These are phyloP conservation scores for Polypedilum pembai DNA, from an alignment of 1,140 invertebrate species.

Conservation along the genomic window DNA sequence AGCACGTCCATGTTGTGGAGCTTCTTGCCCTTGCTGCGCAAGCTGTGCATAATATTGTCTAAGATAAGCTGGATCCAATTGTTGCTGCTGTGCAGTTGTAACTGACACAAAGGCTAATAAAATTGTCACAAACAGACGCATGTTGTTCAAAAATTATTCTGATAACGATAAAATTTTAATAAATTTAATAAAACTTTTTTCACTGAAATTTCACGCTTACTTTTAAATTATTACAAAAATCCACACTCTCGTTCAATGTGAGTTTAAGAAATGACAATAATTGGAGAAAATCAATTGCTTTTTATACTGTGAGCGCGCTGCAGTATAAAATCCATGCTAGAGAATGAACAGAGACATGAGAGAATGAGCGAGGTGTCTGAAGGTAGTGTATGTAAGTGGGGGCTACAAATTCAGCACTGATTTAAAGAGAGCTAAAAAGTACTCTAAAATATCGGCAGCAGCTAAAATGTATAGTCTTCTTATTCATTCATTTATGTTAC, in stretches of 20 bases:
- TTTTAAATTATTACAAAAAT: background rate
- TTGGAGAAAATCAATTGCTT: slow-evolving; percentile 20
- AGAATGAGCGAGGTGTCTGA: background rate
- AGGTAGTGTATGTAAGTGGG: background rate
- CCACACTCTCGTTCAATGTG: background rate
- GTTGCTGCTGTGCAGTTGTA: slow-evolving; percentile 9
- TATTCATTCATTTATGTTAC: background rate
- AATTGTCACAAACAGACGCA: slow-evolving; percentile 14
- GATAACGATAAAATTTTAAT: background rate
- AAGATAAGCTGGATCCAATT: slow-evolving; percentile 29
- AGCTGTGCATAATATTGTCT: slow-evolving; percentile 29
- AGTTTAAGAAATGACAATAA: slow-evolving; percentile 1
- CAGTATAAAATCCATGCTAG: background rate
- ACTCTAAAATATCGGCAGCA: background rate
- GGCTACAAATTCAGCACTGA: background rate
- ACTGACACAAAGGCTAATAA: background rate
- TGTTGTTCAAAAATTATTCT: background rate
- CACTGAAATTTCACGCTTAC: background rate
- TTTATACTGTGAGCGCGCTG: background rate
- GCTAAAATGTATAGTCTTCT: background rate
- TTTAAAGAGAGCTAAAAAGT: background rate
- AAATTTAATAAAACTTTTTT: background rate
- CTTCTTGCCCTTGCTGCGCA: background rate
- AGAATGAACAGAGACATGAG: background rate
- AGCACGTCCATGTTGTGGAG: background rate